Conservation (phyloP, 1,140 invertebrate genomes). For the Brachionus calyciflorus region DNA sequence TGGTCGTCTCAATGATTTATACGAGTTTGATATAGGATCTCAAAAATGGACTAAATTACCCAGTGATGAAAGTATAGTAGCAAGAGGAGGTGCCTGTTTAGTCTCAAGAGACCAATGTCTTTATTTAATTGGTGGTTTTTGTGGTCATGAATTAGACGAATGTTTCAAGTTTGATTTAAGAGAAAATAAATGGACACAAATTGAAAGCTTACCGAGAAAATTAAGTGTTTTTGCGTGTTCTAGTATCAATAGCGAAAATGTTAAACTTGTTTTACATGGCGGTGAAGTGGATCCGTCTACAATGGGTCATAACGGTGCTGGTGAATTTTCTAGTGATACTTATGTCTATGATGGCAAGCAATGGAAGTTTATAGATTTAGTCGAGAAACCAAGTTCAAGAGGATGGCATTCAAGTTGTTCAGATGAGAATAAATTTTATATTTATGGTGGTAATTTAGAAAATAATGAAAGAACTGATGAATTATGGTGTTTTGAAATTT, state of each 20-base stretch:
- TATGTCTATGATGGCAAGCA: slow-evolving; percentile 47
- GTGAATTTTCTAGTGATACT: slow-evolving; percentile 49
- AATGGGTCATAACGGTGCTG: slow-evolving; percentile 48
- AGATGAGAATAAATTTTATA: neutral
- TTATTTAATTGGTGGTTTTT: slow-evolving; percentile 51
- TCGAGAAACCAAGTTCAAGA: neutral
- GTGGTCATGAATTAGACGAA: slow-evolving; percentile 50
- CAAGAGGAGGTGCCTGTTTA: slow-evolving; percentile 49
- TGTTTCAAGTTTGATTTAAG: slow-evolving; percentile 49
- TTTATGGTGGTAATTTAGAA: neutral
- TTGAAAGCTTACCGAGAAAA: neutral
- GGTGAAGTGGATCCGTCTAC: slow-evolving; percentile 50
- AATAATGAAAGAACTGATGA: neutral
- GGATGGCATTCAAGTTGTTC: neutral
- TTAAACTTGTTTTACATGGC: neutral
- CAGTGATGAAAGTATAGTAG: slow-evolving; percentile 47
- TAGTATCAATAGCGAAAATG: neutral
- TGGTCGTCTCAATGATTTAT: slow-evolving; percentile 49
- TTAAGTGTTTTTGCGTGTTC: slow-evolving; percentile 48
- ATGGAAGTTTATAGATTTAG: neutral
- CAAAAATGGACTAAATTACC: slow-evolving; percentile 49
- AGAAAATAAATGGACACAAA: slow-evolving; percentile 47
- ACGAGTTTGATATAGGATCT: slow-evolving; percentile 48
- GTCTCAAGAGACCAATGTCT: slow-evolving; percentile 38
- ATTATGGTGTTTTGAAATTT: neutral